These are phyloP conservation scores for Clitarchus hookeri DNA, from an alignment of 2,888 invertebrate genomes.

Conservation along the genomic window DNA sequence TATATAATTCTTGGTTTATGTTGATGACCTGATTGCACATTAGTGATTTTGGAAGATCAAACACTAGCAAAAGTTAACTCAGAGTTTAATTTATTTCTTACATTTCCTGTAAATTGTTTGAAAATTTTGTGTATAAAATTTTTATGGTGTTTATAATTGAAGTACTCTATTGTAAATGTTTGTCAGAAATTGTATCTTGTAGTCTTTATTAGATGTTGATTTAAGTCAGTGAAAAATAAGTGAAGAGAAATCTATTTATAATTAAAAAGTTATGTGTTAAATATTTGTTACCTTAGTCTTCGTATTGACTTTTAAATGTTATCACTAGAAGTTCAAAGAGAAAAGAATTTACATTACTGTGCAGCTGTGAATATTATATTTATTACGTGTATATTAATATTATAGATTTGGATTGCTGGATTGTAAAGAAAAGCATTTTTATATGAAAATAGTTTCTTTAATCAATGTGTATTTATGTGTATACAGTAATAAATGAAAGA, in stretches of 20 bases:
- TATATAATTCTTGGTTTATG: background rate
- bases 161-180: background rate
- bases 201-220: slow-evolving; percentile 7
- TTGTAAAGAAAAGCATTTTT: slow-evolving; percentile 14
- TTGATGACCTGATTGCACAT: background rate
- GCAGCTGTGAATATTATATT: slow-evolving; percentile 14
- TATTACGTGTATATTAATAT: background rate
- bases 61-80: background rate
- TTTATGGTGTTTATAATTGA: slow-evolving; percentile 8
- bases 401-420: slow-evolving; percentile 9
- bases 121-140: background rate
- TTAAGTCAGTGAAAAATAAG: background rate
- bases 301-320: slow-evolving; percentile 14
- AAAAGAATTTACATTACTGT: background rate
- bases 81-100: background rate
- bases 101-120: background rate
- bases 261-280: background rate
- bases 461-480: background rate
- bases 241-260: slow-evolving; percentile 1
- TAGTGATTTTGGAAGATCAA: background rate
- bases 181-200: slow-evolving; percentile 14
- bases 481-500: background rate
- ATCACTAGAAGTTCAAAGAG: background rate
- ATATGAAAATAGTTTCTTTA: background rate
- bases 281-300: slow-evolving; percentile 6